Percentiles rank a stretch among this genome's conserved stretches.
Conservation (phyloP, 53 echinoderm and acorn worm species). For the Mesocentrotus franciscanus region DNA sequence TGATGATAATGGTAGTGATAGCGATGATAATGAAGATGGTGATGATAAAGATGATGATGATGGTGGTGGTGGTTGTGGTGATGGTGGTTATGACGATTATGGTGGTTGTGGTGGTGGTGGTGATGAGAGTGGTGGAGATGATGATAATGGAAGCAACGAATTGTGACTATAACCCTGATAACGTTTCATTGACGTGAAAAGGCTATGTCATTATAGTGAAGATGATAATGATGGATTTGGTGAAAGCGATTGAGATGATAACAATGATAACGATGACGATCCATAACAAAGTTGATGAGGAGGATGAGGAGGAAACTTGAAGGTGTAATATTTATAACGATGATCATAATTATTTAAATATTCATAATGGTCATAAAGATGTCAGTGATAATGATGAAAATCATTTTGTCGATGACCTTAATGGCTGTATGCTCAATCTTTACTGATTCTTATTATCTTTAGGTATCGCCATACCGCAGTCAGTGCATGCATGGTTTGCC, state of each 20-base stretch:
- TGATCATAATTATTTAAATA: background rate
- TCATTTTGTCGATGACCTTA: background rate
- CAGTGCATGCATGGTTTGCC: constrained; percentile 95
- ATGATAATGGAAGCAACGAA: background rate
- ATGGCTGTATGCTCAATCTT: background rate
- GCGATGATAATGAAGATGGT: background rate
- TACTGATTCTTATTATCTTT: background rate
- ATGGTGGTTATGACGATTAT: background rate
- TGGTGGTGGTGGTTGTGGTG: background rate
- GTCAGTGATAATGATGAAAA: background rate
- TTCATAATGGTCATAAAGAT: background rate
- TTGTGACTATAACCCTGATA: too few species aligned
- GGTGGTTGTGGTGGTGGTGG: background rate
- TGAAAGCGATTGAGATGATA: background rate
- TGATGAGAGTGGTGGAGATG: background rate
- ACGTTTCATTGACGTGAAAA: too few species aligned
- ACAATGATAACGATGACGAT: background rate
- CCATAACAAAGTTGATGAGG: background rate
- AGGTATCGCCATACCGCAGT: constrained; percentile 80
- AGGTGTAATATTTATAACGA: background rate
- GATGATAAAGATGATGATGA: background rate
- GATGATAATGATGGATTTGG: background rate
- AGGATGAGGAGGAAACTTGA: background rate
- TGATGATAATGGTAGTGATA: background rate
- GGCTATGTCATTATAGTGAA: background rate